Evolutionary conservation across 2,797 vertebrate genomes (phyloP).

Genomic region (Mus spretus): DNA sequence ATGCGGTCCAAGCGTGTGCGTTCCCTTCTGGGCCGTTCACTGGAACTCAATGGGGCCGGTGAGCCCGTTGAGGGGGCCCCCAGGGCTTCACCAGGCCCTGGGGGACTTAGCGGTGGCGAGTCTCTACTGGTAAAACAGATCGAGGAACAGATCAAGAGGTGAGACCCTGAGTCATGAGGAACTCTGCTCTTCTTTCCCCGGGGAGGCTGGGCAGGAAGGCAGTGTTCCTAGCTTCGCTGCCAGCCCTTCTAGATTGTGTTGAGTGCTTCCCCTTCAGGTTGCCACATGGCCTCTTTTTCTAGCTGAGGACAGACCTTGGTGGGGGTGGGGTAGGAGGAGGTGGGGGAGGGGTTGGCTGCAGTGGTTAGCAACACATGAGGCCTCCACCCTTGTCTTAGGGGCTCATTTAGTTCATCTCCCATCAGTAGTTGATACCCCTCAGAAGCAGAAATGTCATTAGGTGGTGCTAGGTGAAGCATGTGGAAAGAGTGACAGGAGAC

Average conservation of each 20-base stretch:
- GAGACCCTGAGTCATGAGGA: conserved; percentile 38
- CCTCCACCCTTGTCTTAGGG: not conserved
- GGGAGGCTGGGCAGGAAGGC: not conserved
- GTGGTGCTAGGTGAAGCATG: not conserved
- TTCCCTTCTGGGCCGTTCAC: conserved; percentile 93
- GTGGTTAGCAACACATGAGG: accelerated
- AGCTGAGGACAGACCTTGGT: not conserved
- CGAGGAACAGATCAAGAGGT: conserved; percentile 96
- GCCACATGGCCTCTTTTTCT: not conserved
- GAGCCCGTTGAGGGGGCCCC: conserved; percentile 84
- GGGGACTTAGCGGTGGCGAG: conserved; percentile 82
- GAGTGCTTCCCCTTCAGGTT: not conserved
- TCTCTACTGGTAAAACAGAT: conserved; percentile 94
- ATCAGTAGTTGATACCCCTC: not conserved
- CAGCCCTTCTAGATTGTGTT: not conserved
- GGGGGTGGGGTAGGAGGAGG: not conserved
- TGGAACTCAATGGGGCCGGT: conserved; percentile 91
- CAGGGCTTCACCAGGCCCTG: conserved; percentile 75
- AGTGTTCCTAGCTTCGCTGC: not conserved
- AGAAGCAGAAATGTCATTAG: not conserved
- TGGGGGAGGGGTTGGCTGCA: not conserved
- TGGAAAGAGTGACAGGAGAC: not conserved
- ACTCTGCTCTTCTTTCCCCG: not conserved
- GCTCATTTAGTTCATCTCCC: not conserved
- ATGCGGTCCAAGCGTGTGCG: conserved; percentile 95